phyloP scores from a whole-genome alignment of 2,888 invertebrate genomes.

The Emmelina monodactyla region DNA sequence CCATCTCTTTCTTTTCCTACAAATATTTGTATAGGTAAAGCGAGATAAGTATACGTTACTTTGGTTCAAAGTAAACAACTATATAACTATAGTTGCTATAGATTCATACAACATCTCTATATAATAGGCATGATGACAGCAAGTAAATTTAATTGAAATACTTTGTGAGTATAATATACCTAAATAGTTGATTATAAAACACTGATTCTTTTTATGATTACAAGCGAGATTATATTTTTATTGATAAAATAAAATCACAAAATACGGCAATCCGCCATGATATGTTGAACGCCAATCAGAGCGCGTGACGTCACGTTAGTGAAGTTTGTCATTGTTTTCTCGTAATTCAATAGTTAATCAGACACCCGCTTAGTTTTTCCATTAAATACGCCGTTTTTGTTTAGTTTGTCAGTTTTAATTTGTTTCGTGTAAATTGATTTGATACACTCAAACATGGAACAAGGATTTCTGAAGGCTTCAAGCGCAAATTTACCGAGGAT shows the following conservation, averaged over 20 bases:
- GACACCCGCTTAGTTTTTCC: not conserved
- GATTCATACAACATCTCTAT: no score
- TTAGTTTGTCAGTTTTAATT: not conserved
- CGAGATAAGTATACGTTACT: no score
- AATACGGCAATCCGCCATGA: conserved; percentile 1
- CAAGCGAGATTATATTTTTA: not conserved
- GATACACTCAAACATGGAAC: conserved; percentile 1
- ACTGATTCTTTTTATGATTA: not conserved
- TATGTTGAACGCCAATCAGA: not conserved
- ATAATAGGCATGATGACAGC: not conserved
- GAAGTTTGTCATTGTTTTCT: not conserved
- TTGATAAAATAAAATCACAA: not conserved
- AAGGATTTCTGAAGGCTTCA: not conserved
- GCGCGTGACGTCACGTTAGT: not conserved
- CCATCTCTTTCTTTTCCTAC: no score
- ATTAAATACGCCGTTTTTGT: not conserved
- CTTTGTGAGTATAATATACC: not conserved
- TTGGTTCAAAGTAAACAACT: no score
- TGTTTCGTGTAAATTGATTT: not conserved
- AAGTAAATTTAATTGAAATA: not conserved
- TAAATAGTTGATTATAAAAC: not conserved
- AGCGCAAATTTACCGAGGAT: conserved; percentile 3
- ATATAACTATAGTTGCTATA: no score
- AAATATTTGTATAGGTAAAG: no score
- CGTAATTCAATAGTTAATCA: not conserved